phyloP scores from a whole-genome alignment of 2,113 vertebrate species.

The Ibidorhyncha struthersii region DNA sequence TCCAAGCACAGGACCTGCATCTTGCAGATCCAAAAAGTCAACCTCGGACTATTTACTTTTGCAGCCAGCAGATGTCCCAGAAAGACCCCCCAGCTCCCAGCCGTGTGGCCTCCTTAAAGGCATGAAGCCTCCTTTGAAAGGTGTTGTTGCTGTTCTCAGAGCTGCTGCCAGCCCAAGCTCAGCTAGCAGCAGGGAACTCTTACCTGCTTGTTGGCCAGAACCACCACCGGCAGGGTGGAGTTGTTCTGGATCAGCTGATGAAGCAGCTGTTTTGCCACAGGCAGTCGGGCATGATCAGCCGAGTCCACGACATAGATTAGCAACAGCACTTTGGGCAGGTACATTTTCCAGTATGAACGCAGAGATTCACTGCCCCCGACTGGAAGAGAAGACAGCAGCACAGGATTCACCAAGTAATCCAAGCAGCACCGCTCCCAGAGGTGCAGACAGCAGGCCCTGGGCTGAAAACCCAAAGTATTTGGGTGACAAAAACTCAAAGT shows the following conservation, averaged over 20 bases:
- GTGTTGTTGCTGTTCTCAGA: neutral
- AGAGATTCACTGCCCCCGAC: constrained; percentile 89
- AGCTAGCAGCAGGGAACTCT: neutral
- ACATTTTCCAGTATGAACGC: constrained; percentile 85
- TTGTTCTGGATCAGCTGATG: constrained; percentile 81
- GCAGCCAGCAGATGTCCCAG: neutral
- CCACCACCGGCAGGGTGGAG: constrained; percentile 84
- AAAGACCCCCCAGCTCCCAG: neutral
- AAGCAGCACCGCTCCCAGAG: neutral
- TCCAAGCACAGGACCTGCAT: neutral
- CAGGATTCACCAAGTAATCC: neutral
- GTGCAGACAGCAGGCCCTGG: neutral
- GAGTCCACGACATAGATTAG: constrained; percentile 93
- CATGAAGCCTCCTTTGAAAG: neutral
- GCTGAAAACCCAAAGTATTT: neutral
- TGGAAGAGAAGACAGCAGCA: constrained; percentile 63
- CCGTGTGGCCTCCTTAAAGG: neutral
- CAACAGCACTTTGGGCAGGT: constrained; percentile 81
- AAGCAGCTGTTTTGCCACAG: constrained; percentile 84
- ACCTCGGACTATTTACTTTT: neutral
- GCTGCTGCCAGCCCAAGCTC: neutral
- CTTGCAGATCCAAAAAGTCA: neutral
- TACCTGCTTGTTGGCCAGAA: constrained; percentile 98
- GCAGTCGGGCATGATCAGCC: constrained; percentile 79
- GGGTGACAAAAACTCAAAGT: neutral